Evolutionary conservation across 2,113 vertebrate species (phyloP).

Genomic region (Actinemys pallida): DNA sequence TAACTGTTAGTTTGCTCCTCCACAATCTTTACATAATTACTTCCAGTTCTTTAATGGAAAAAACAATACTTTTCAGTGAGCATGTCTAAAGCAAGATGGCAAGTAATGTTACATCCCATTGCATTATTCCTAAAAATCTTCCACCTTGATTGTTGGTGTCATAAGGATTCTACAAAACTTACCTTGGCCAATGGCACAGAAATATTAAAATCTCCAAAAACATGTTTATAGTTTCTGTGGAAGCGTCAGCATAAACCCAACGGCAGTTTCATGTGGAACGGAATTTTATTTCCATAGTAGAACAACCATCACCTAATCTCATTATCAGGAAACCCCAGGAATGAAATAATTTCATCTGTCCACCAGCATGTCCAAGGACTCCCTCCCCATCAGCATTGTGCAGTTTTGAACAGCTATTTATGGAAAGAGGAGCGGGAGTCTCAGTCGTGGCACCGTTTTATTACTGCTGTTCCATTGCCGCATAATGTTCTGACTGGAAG

Average conservation of each 20-base stretch:
- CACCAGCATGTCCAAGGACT: neutral
- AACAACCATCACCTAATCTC: neutral
- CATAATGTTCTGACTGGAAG: neutral
- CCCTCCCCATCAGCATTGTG: neutral
- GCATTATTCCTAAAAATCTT: neutral
- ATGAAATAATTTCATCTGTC: neutral
- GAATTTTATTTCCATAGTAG: neutral
- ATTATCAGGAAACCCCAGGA: neutral
- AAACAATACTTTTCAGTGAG: neutral
- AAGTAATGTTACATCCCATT: neutral
- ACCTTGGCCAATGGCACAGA: neutral
- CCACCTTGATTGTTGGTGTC: neutral
- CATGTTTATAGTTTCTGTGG: neutral
- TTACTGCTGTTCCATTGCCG: neutral
- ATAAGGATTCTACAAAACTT: neutral
- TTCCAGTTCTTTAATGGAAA: neutral
- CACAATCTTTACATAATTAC: neutral
- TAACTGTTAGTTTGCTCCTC: neutral
- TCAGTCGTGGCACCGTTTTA: rapidly evolving
- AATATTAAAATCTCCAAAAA: neutral
- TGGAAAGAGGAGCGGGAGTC: neutral
- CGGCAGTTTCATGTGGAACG: neutral
- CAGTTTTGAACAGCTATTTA: neutral
- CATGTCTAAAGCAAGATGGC: rapidly evolving
- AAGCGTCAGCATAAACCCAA: neutral